Conservation (phyloP, 2,888 invertebrate genomes). For the Folsomia manolachei region DNA sequence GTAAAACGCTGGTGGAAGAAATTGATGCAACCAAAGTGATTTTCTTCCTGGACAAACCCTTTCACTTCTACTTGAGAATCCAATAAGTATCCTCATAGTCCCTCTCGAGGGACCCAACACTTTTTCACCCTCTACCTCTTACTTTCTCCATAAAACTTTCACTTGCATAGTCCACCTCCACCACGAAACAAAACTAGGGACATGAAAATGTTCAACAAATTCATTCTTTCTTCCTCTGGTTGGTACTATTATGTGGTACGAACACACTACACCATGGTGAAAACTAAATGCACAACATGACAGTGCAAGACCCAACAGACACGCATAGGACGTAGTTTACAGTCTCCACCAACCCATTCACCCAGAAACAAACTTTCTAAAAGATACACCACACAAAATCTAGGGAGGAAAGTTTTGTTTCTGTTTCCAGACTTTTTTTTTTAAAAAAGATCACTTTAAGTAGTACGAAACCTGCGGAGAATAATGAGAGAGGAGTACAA, state of each 20-base stretch:
- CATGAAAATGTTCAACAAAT: too few relatives aligned
- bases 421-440: not conserved
- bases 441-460: not conserved
- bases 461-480: not conserved
- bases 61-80: conserved; percentile 7
- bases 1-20: not conserved
- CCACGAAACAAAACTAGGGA: too few relatives aligned
- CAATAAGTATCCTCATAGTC: conserved; percentile 9
- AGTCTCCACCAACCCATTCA: not conserved
- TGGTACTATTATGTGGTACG: too few relatives aligned
- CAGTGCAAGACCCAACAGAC: not conserved
- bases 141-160: conserved; percentile 11
- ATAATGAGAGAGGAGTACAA: not conserved
- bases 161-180: not conserved
- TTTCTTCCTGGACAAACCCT: conserved; percentile 4
- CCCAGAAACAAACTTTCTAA: not conserved
- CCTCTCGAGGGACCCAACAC: conserved; percentile 7
- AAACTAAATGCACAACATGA: not conserved
- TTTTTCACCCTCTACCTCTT: conserved; percentile 1
- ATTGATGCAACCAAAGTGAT: not conserved
- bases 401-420: not conserved
- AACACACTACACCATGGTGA: too few relatives aligned
- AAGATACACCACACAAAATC: not conserved
- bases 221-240: not conserved
- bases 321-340: not conserved